Evolutionary conservation across 2,888 invertebrate species (phyloP), one percentile per base, ranked within the genome.

Genomic region (Idaea aversata): DNA sequence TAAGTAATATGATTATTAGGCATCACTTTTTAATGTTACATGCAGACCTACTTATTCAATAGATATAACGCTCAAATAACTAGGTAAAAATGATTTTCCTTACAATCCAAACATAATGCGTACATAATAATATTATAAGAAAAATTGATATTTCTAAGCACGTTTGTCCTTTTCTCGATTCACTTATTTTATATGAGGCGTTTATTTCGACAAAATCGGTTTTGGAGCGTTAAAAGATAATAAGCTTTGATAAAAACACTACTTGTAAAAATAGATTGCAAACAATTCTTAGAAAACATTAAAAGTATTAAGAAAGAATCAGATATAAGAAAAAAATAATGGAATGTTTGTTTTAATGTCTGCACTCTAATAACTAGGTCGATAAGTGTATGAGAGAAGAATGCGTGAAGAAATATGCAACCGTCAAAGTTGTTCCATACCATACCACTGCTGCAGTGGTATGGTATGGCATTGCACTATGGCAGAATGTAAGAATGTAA

Each of bases 151-250:
- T 79, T 81, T 78, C 74, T 72, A 73, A 80, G 78, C 81, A 80
- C 85, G 82, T 82, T 85, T 84, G 83, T 84, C 87, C 86, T 82
- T 88, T 87, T 87, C 85, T 86, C 86, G 84, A 85, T 83, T 81
- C 85, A 82, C 83, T 88, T 88, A 84, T 87, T 87, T 88, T 86
- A 87, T 88, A 86, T 87, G 87, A 84, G 83, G 86, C 87, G 85
- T 86, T 87, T 89, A 88, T 88, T 88, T 87, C 84, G 87, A 88
- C 88, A 84, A 88, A 87, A 89, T 87, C 85, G 87, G 81, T 88
- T 86, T 84, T 80, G 81, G 81, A 81, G 75, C 80, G 72, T 78
- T 79, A 75, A 78, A 77, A 84, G 80, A 81, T 82, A 80, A 36
- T 36, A 36, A 36, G 36, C 36, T 36, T 36, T 36, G 36, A 36